Evolutionary conservation across 2,113 vertebrate genomes (phyloP), one percentile per base, ranked within the genome.

Genomic region (Irena cyanogastra): DNA sequence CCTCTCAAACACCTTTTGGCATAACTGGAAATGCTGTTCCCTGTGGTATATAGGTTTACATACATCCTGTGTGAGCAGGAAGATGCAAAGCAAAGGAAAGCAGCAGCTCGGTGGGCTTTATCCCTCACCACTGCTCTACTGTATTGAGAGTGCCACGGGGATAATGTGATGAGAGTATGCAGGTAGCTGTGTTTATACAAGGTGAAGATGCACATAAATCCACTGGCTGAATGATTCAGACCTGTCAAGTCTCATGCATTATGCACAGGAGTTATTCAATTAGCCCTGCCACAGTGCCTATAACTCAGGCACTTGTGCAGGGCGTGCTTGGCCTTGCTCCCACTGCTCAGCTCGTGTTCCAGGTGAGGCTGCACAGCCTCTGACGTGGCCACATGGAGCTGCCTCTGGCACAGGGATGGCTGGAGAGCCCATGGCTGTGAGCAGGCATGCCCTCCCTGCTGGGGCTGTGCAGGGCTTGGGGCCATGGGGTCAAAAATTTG

Each of bases 401-500:
- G 74, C 4, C 53, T 8, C 11, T 0, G 11, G n/a, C n/a, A 3
- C 5, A 2, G 28, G 57, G 22, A 21, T 27, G 6, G 49, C 41
- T 16, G 3, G 3, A 13, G 24, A 16, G 35, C 22, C 16, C 15
- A 0, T 2, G 30, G 6, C 37, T n/a, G 63, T 4, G 3, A 22
- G 76, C 47, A 5, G 30, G 28, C 6, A 39, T 41, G 9, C 42
- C 69, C 24, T 1, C 37, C 56, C 66, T 26, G 16, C 30, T 0
- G 0, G 41, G 27, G 3, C 31, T 23, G 16, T 1, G 2, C 0
- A 0, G 1, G 20, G 22, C 35, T 16, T 13, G 1, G 5, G 3
- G 14, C 7, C 0, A 1, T 1, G 30, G n/a, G 30, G 10, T 31
- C 30, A 21, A 6, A 64, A 47, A 27, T 0, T 3, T 2, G 24